Base-by-base conservation (phyloP, 2,113 vertebrate genomes). In the Elgaria multicarinata region DNA sequence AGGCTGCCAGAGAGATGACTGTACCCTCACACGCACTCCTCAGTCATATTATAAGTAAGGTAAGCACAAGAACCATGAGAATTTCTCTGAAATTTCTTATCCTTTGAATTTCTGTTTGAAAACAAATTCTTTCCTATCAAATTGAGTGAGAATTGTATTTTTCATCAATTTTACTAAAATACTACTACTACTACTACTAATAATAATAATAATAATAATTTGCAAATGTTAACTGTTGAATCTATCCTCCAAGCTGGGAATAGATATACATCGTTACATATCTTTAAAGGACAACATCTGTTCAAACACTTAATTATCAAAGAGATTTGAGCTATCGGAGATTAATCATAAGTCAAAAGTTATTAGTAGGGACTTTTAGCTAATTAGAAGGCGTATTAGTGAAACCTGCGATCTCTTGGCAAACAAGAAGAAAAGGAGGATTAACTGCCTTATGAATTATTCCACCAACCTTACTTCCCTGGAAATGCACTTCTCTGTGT, bases 271-370 rank as follows among this genome's bases (percentile, higher is more conserved):
- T 14, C 4, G 2, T 7, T 39, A 28, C 20, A 31, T 78, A 44
- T 78, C 58, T 64, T 78, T n/a, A n/a, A 26, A 79, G 14, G 6
- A 50, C 12, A 79, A 80, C 26, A 55, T 50, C 46, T 53, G 69
- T 58, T 58, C 69, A 58, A 58, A 58, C 50, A 58, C n/a, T 58
- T 87, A 53, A 87, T 66, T 79, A 80, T 67, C 76, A 87, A 69
- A 87, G 50, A 78, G 66, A 53, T 69, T 80, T 69, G 44, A 71
- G 76, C 46, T 50, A 55, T 22, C n/a, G 42, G 76, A 67, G n/a
- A 87, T 87, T 66, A 80, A 46, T 69, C n/a, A 13, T 18, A 82
- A 39, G 24, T 26, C 67, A 72, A 53, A 79, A 87, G 7, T 79
- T 4, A 53, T 80, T 79, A 80, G 64, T 36, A 62, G 42, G 55